Evolutionary conservation across 1,140 invertebrate species (phyloP).

Genomic region (Trinorchestia longiramus): DNA sequence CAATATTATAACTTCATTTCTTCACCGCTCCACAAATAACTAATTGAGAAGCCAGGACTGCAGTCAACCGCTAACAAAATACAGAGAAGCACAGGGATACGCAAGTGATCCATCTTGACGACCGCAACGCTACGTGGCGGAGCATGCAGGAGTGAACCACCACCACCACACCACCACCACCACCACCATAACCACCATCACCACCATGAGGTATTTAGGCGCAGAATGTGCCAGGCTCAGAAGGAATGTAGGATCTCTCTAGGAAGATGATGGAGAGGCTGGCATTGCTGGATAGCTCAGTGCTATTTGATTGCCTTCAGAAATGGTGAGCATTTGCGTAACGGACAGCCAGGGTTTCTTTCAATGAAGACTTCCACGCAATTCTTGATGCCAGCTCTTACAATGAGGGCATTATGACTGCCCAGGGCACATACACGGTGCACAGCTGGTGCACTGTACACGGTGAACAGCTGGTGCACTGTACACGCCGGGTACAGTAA

Average conservation of each 20-base stretch:
- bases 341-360: not conserved
- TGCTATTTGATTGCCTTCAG: not conserved
- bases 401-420: not conserved
- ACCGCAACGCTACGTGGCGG: not conserved
- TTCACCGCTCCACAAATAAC: no score
- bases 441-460: not conserved
- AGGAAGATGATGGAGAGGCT: slow-evolving; percentile 20
- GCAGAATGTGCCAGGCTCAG: slow-evolving; percentile 17
- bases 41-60: no score
- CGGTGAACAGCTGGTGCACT: no score
- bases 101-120: no score
- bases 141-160: not conserved
- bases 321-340: slow-evolving; percentile 28
- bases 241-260: slow-evolving; percentile 37
- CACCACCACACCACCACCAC: not conserved
- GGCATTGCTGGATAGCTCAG: slow-evolving; percentile 46
- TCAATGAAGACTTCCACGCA: not conserved
- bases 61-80: no score
- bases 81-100: no score
- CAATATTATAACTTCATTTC: no score
- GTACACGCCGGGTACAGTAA: no score
- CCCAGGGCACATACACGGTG: not conserved
- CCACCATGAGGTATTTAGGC: slow-evolving; percentile 25
- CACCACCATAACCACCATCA: not conserved
- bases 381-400: not conserved